Base-by-base conservation (phyloP, 2,797 vertebrate species). In the Eulemur albifrons region DNA sequence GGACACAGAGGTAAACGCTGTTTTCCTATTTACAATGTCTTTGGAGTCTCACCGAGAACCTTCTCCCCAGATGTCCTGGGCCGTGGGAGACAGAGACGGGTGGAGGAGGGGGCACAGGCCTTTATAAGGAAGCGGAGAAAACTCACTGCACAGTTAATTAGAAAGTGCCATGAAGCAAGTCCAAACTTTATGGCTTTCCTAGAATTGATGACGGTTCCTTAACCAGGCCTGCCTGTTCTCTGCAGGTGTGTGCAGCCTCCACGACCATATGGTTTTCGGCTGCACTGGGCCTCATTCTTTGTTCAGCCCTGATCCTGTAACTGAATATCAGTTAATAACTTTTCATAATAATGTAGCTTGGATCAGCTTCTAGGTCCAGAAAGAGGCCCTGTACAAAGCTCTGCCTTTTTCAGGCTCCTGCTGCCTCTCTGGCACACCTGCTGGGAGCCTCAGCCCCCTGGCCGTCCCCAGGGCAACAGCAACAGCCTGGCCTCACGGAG, bases 281-380 rank as follows among this genome's bases (percentile, higher is more conserved):
- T 95, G 88, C 95, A 67, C 35, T 72, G 45, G 82, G 79, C 93
- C 94, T 96, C 97, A 76, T 88, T 98, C 97, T 98, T 98, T 94
- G 96, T 92, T 92, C 83, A 95, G 79, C 63, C 63, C n/a, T 80
- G 96, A 95, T 97, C 88, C 93, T 97, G 97, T 98, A 98, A 98
- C 95, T 88, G 93, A 98, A 98, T 98, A 98, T 97, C 97, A 97
- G 82, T 96, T 98, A 98, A 98, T 98, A 98, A 98, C 95, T 97
- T 97, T 79, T 96, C 97, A 96, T 98, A 98, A 98, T 95, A 97
- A 97, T 94, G 97, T 94, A 85, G 88, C 57, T 95, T 96, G 82
- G 70, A 84, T 96, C 80, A 93, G 45, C 91, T 96, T 97, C 75
- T 96, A 83, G 73, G 81, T 65, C 94, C 54, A 73, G 85, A 97